A percentile compares a stretch with the other conserved stretches of the same genome.
Conservation (phyloP, 2,888 invertebrate genomes). For the Machimus atricapillus region DNA sequence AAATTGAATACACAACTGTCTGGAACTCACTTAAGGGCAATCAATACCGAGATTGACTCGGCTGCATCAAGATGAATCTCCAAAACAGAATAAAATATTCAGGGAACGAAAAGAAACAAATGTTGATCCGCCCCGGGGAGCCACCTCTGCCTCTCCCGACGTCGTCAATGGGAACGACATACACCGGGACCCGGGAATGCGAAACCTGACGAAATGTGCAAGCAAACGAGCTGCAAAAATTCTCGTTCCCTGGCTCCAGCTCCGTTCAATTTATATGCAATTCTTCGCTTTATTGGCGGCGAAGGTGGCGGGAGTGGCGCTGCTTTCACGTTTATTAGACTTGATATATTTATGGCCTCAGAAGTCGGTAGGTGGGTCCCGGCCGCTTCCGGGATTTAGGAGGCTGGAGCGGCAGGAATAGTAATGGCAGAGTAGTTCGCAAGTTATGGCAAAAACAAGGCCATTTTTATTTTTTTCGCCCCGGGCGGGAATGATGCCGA, state of each 20-base stretch:
- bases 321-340: constrained; percentile 27
- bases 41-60: constrained; percentile 26
- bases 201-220: neutral
- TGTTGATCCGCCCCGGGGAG: neutral
- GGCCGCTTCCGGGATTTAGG: neutral
- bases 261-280: neutral
- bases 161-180: neutral
- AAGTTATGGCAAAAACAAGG: neutral
- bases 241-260: neutral
- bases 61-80: constrained; percentile 27
- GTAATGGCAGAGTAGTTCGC: neutral
- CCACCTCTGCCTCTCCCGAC: neutral
- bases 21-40: constrained; percentile 24
- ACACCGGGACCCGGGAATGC: neutral
- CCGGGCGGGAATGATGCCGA: neutral
- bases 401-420: neutral
- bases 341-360: constrained; percentile 19
- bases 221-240: neutral
- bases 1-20: neutral
- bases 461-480: neutral
- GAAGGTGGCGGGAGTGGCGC: neutral
- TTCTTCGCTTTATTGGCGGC: neutral
- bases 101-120: constrained; percentile 10
- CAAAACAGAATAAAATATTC: constrained; percentile 27
- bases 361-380: neutral